Conservation (phyloP, 1,140 invertebrate genomes). For the Dendroctonus ponderosae region DNA sequence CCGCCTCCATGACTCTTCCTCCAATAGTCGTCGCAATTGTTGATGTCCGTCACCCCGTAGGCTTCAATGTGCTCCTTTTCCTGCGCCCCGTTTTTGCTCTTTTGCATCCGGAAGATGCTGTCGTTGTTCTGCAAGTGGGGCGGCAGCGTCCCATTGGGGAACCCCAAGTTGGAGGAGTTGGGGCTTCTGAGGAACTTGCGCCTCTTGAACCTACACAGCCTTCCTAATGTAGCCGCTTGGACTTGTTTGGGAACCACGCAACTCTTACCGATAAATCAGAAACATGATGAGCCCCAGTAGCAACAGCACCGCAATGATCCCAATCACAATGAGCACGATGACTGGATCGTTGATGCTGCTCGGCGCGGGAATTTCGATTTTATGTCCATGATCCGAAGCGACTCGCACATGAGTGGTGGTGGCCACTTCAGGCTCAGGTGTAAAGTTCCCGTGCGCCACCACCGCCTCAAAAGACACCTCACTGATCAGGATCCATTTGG, state of each 20-base stretch:
- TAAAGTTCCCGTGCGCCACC: constrained; percentile 72
- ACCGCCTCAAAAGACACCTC: constrained; percentile 80
- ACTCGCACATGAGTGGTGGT: constrained; percentile 52
- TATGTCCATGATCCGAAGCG: constrained; percentile 49
- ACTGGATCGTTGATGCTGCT: constrained; percentile 72
- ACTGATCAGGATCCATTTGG: constrained; percentile 87
- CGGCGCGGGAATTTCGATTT: constrained; percentile 61
- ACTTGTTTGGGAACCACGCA: background rate
- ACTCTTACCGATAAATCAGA: constrained; percentile 62
- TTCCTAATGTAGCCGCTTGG: too few species aligned
- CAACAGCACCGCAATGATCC: constrained; percentile 75
- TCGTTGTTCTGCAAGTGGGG: constrained; percentile 42
- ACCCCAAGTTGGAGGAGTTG: constrained; percentile 62
- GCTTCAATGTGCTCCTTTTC: constrained; percentile 48
- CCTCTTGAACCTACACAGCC: constrained; percentile 58
- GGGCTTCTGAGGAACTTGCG: constrained; percentile 76
- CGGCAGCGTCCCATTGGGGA: constrained; percentile 43
- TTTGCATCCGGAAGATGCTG: constrained; percentile 5
- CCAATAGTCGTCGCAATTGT: constrained; percentile 42
- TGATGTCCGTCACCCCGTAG: constrained; percentile 50
- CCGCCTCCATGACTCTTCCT: constrained; percentile 44
- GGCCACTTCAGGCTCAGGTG: constrained; percentile 56
- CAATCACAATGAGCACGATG: constrained; percentile 79
- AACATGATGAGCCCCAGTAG: constrained; percentile 71
- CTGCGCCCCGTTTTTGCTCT: constrained; percentile 9